These are phyloP conservation scores for Lepisosteus osseus DNA, from an alignment of 2,113 vertebrate species.

Conservation along the genomic window DNA sequence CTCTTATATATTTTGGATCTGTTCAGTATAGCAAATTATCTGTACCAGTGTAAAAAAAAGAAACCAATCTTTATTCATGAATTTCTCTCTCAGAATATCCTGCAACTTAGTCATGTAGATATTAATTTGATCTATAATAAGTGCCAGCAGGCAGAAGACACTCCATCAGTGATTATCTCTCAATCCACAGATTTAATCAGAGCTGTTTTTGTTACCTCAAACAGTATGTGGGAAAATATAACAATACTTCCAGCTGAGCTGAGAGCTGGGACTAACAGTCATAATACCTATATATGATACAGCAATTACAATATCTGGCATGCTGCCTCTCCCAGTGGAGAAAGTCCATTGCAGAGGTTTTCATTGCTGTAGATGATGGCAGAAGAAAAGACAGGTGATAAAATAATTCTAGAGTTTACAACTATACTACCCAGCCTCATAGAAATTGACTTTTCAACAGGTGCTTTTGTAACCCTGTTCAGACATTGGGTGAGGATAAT, in stretches of 20 bases:
- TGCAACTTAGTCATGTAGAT: not conserved
- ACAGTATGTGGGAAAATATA: slow-evolving; percentile 2
- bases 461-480: too few species aligned
- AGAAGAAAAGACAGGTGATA: not conserved
- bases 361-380: not conserved
- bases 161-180: slow-evolving; percentile 2
- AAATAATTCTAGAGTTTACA: too few species aligned
- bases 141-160: not conserved
- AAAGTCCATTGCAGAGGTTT: not conserved
- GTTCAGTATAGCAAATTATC: too few species aligned
- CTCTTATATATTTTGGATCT: too few species aligned
- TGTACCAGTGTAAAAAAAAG: too few species aligned
- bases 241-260: not conserved
- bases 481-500: too few species aligned
- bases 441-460: too few species aligned
- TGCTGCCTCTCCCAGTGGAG: not conserved
- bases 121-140: not conserved
- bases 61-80: not conserved
- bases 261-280: not conserved
- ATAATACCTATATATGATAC: not conserved
- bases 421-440: too few species aligned
- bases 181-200: slow-evolving; percentile 5
- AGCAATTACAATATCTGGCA: not conserved
- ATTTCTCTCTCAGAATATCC: not conserved
- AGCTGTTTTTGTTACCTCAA: not conserved